Evolutionary conservation across 2,113 vertebrate genomes (phyloP).

Genomic region (Martes martes): DNA sequence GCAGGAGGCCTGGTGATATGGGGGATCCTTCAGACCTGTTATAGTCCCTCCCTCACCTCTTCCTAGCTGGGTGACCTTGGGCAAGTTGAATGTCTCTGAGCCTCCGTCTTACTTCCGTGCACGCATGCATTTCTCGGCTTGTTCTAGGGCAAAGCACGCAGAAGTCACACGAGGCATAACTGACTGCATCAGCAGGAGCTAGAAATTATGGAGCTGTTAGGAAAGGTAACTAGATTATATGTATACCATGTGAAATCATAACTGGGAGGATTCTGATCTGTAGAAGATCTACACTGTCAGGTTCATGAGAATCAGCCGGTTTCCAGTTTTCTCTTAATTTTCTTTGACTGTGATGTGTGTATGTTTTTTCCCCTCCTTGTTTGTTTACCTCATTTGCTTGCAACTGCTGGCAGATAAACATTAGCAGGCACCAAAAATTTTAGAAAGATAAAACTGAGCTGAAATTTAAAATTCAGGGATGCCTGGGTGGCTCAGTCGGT

Average conservation of each 20-base stretch:
- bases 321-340: background rate
- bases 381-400: background rate
- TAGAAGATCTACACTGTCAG: too few relatives aligned
- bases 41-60: background rate
- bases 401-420: background rate
- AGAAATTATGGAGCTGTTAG: background rate
- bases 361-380: background rate
- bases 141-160: background rate
- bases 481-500: too few relatives aligned
- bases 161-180: background rate
- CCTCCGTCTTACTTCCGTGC: background rate
- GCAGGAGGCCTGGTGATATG: background rate
- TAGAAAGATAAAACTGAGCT: background rate
- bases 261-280: background rate
- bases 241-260: background rate
- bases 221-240: background rate
- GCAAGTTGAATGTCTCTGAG: background rate
- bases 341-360: too few relatives aligned
- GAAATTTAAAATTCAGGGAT: background rate
- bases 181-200: background rate
- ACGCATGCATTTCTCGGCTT: background rate
- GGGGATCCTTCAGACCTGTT: background rate
- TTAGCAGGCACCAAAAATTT: background rate
- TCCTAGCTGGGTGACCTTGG: background rate
- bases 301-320: background rate